Evolutionary conservation across 2,888 invertebrate genomes (phyloP), one percentile per base, ranked within the genome.

Genomic region (Agrilus biguttatus): DNA sequence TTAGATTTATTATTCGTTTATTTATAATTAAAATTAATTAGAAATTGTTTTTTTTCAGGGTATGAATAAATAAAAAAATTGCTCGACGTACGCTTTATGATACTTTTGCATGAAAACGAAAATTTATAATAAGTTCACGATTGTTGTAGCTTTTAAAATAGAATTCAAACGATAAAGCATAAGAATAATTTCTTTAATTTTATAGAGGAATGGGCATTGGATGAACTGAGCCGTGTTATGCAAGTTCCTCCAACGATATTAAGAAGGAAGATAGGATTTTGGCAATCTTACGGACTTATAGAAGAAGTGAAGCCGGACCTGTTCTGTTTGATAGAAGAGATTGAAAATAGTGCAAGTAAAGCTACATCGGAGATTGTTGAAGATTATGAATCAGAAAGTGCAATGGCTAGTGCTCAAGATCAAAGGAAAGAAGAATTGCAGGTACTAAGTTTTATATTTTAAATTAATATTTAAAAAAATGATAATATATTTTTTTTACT

Each of bases 401-500:
- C 86, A 0, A 90, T 92, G 87, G 91, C 91, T 2, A 92, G 92
- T 14, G 85, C 90, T 1, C 88, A 90, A 61, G 91, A 92, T 61
- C 93, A 93, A 63, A 73, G 91, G 45, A 92, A 93, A 66, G 91
- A 91, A 54, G 93, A 95, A 62, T 69, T 93, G 44, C 92, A 92
- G 73, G 80, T 80, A 39, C 41, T 28, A 39, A n/a, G 28, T 21
- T 33, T 34, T 13, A 5, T 35, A 36, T 28, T 37, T 33, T 41
- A 33, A 39, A 42, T 42, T 23, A 40, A 36, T 21, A 28, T 12
- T 28, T 23, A 3, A 21, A n/a, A 17, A 21, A 17, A 17, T 17
- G 17, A 17, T 17, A 4, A 5, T 5, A 12, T 14, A 17, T 23
- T 33, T 39, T 19, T 37, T 6, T 35, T 38, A 5, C 4, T 17